Evolutionary conservation across 2,113 vertebrate species (phyloP), one percentile per base, ranked within the genome.

Genomic region (Etheostoma cragini): DNA sequence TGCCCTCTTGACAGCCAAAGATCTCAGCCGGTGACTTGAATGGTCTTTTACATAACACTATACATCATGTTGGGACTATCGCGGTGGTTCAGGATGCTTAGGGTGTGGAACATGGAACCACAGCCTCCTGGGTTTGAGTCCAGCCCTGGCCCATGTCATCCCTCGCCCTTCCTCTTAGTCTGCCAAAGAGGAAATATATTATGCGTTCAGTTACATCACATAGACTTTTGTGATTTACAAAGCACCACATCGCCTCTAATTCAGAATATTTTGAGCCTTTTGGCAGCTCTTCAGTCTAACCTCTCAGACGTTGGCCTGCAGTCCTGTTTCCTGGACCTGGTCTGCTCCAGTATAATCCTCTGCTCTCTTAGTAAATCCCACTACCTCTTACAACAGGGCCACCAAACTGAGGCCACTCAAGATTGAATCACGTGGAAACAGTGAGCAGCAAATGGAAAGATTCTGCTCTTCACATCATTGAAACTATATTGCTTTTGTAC

Each of bases 301-400:
- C 61, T 65, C 82, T 81, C 60, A 65, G 83, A 79, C 30, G 26
- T 21, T 79, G 82, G 80, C 80, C 30, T 1, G 17, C 72, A 24
- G 54, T 49, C 22, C 47, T 16, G 53, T 84, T 83, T 69, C 81
- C 52, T 68, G 66, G 53, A 88, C 83, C 86, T 1, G 26, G 50
- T 64, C 72, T 14, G 62, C 68, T 24, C 10, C 38, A 42, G 38
- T 42, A 30, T 91, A 87, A 90, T 91, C 89, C 80, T 82, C 74
- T 16, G 33, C 69, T 54, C 53, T 64, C 66, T 38, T 19, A 63
- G 69, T 66, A 78, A 67, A 83, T 64, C 74, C 74, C 76, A 7
- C 53, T 16, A 38, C 62, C 8, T 65, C 49, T 70, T 73, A 69
- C 74, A 79, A 69, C 53, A 33, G 22, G 69, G 45, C 26, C 57